A percentile compares a stretch with the other conserved stretches of the same genome.
These are phyloP conservation scores for Actinernus sp. DNA, from an alignment of 92 coral and sea anemone species.

Conservation along the genomic window DNA sequence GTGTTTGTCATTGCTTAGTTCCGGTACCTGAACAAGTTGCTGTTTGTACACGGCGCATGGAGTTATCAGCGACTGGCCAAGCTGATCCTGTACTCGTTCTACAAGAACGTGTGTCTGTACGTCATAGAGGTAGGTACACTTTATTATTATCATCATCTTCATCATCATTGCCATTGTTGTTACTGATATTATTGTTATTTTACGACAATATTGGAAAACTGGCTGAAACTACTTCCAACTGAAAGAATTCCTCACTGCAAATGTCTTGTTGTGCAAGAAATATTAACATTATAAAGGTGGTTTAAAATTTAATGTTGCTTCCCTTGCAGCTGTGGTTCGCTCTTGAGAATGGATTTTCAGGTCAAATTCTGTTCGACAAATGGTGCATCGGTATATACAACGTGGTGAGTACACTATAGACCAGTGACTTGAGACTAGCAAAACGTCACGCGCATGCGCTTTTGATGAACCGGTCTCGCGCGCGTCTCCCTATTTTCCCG, in stretches of 20 bases:
- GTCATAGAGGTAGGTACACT: constrained; percentile 88
- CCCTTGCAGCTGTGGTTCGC: constrained; percentile 97
- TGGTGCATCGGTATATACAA: constrained; percentile 99
- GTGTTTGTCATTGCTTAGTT: constrained; percentile 56
- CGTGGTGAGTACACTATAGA: constrained; percentile 79
- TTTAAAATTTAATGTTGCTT: neutral
- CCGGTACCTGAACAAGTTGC: constrained; percentile 91
- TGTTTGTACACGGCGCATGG: constrained; percentile 99
- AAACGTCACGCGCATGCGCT: no score
- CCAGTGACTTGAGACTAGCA: neutral
- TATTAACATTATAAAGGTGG: neutral
- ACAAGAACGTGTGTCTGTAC: constrained; percentile 97
- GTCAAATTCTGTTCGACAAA: constrained; percentile 98
- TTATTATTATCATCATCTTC: neutral
- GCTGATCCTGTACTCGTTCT: constrained; percentile 95
- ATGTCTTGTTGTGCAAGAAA: no score
- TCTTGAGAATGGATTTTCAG: constrained; percentile 95
- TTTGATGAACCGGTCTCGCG: no score
- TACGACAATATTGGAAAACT: no score
- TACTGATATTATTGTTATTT: no score
- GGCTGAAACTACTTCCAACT: no score
- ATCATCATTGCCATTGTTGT: no score
- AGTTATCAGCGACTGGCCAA: constrained; percentile 96
- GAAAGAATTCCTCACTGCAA: no score
- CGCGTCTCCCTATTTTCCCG: no score